phyloP scores from a whole-genome alignment of 2,113 vertebrate species.

The Otus sunia region DNA sequence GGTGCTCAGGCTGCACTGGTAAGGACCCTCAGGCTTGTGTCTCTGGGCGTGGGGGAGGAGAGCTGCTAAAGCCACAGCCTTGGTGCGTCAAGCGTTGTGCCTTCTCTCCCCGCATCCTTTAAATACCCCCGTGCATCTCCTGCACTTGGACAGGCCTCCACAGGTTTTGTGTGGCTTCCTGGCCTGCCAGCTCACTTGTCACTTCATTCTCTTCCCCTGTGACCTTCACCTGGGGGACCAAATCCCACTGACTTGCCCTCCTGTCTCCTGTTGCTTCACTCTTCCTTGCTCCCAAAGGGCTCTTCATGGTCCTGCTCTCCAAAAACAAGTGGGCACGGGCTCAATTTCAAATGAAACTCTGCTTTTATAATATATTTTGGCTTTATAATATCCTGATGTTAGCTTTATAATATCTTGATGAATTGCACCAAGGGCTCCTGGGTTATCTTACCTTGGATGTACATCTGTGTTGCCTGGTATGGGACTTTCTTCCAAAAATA shows the following conservation, averaged over 20 bases:
- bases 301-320: background rate
- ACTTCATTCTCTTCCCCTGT: fast-evolving
- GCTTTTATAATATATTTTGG: fast-evolving
- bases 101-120: background rate
- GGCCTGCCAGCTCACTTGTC: background rate
- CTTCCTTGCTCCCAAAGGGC: background rate
- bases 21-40: background rate
- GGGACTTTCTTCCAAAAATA: slow-evolving; percentile 32
- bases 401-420: fast-evolving
- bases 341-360: fast-evolving
- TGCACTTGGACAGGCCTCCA: fast-evolving
- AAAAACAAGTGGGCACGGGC: background rate
- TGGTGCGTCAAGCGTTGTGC: too few species aligned
- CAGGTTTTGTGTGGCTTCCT: fast-evolving
- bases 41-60: background rate
- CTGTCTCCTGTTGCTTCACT: fast-evolving
- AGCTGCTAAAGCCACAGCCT: background rate
- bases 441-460: slow-evolving; percentile 6
- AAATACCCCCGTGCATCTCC: background rate
- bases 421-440: background rate
- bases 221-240: too few species aligned
- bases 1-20: fast-evolving
- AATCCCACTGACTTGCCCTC: background rate
- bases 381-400: fast-evolving
- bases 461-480: fast-evolving